Conservation (phyloP, 2,888 invertebrate genomes). For the Rotaria socialis region DNA sequence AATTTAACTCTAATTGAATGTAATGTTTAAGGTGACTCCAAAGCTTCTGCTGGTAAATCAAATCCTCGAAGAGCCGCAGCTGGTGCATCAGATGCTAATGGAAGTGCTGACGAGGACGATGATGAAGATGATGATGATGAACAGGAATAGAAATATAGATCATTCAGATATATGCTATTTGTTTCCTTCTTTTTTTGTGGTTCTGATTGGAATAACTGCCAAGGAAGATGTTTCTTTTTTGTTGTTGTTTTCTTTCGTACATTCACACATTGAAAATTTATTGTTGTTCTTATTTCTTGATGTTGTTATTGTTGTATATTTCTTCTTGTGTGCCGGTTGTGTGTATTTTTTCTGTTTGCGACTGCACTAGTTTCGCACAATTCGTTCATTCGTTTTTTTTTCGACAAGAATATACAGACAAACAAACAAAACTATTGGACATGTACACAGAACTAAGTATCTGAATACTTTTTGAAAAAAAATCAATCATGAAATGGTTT, state of each 20-base stretch:
- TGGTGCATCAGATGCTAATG: neutral
- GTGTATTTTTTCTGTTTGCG: neutral
- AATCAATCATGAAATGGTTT: too few relatives aligned
- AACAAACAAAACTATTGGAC: neutral
- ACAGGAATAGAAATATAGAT: neutral
- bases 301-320: slow-evolving; percentile 29
- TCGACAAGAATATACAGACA: slow-evolving; percentile 8
- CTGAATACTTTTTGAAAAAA: neutral
- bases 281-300: slow-evolving; percentile 22
- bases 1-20: neutral
- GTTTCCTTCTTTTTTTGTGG: neutral
- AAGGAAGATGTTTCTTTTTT: neutral
- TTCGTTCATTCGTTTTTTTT: neutral
- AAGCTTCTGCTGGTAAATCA: slow-evolving; percentile 1
- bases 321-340: slow-evolving; percentile 11
- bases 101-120: neutral
- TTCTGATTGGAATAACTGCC: neutral
- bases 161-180: neutral
- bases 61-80: neutral
- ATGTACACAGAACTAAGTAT: neutral
- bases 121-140: neutral
- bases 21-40: neutral
- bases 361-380: slow-evolving; percentile 10
- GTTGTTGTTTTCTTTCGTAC: slow-evolving; percentile 22
- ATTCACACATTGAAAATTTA: slow-evolving; percentile 21